Conservation (phyloP, 2,797 vertebrate species). For the Bovichtus variegatus region DNA sequence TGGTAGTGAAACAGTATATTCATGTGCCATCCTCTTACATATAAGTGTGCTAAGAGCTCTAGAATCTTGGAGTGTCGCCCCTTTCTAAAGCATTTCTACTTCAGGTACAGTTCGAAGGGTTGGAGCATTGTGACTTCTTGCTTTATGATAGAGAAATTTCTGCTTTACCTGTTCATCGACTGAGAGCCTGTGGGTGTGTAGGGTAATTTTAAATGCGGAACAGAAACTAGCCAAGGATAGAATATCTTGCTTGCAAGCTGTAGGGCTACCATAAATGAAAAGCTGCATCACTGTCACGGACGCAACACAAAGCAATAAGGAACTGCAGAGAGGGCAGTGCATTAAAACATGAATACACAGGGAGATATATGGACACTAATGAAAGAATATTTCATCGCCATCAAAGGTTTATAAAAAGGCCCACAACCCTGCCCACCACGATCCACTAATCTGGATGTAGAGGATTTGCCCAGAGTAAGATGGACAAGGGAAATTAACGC, state of each 20-base stretch:
- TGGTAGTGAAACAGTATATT: constrained; percentile 48
- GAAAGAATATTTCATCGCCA: constrained; percentile 76
- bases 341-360: constrained; percentile 65
- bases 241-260: constrained; percentile 38
- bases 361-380: constrained; percentile 64
- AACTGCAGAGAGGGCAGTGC: constrained; percentile 57
- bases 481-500: constrained; percentile 78
- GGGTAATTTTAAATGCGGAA: constrained; percentile 35
- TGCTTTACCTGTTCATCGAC: constrained; percentile 22
- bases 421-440: constrained; percentile 56
- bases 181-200: constrained; percentile 12
- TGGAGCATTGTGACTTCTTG: constrained; percentile 5
- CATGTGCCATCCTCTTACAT: constrained; percentile 34
- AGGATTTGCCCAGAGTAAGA: constrained; percentile 72
- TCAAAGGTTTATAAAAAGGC: constrained; percentile 75
- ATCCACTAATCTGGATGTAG: constrained; percentile 68
- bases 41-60: constrained; percentile 42
- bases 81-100: constrained; percentile 35
- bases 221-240: constrained; percentile 42
- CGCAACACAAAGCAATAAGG: constrained; percentile 62
- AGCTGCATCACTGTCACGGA: constrained; percentile 58
- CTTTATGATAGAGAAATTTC: constrained; percentile 25
- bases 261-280: constrained; percentile 59
- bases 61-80: constrained; percentile 26
- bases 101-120: constrained; percentile 18